Evolutionary conservation across 2,797 vertebrate genomes (phyloP).

Genomic region (Malurus splendens): DNA sequence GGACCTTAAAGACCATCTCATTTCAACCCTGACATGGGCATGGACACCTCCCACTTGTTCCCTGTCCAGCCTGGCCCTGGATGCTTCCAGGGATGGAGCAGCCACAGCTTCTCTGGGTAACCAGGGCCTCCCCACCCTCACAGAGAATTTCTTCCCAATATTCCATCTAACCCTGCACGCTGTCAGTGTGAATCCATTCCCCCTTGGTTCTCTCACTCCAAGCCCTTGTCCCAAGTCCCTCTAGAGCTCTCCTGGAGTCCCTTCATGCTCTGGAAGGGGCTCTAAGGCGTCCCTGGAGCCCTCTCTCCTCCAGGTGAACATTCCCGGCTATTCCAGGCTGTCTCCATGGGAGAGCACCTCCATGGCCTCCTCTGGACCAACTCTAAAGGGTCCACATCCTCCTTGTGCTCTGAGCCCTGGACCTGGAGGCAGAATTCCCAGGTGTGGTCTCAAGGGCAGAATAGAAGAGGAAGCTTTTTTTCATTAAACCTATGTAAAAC

Average conservation of each 20-base stretch:
- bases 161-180: neutral
- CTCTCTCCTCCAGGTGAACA: neutral
- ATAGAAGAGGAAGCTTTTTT: neutral
- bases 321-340: neutral
- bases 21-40: neutral
- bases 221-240: neutral
- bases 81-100: neutral
- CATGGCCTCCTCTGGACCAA: neutral
- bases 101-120: neutral
- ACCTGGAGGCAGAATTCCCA: neutral
- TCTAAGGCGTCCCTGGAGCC: neutral
- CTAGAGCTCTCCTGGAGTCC: neutral
- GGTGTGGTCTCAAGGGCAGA: neutral
- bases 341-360: too few species aligned
- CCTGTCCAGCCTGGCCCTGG: fast-evolving
- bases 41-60: neutral
- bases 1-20: neutral
- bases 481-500: neutral
- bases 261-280: neutral
- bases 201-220: neutral
- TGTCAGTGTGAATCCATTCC: neutral
- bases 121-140: neutral
- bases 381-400: too few species aligned
- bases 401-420: neutral
- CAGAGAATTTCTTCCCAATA: neutral